Base-by-base conservation (phyloP, 2,888 invertebrate species). In the Brenthis daphne region DNA sequence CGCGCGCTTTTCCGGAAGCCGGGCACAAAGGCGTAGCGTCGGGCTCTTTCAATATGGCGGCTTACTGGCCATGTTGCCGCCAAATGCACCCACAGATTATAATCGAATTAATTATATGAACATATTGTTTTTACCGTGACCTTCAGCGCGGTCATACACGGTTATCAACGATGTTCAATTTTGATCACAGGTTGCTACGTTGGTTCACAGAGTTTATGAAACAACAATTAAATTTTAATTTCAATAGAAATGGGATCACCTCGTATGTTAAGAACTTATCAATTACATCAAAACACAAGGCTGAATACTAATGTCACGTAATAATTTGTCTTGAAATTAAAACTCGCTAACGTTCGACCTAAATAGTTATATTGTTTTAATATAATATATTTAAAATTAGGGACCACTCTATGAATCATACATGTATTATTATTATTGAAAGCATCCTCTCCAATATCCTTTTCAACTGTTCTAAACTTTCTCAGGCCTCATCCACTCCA, bases 1-100 rank as follows among this genome's bases (percentile, higher is more conserved):
- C 76, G 80, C 77, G 73, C 82, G 85, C 85, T 91, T 90, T 90
- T 90, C 88, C 89, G 89, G 89, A 90, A 89, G 79, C 79, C 48
- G 73, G 73, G 75, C 79, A 88, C 85, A 89, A 86, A 83, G 79
- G 84, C 80, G 79, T 76, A 73, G 74, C 71, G 76, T 74, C 78
- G 79, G 78, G 76, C 75, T 76, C 74, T 78, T 78, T 75, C 80
- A 85, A 82, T 69, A 87, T 86, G 85, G 85, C 85, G 78, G 77
- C 73, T 73, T 69, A 66, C 71, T 69, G 76, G 78, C 78, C 80
- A 79, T 82, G 65, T 72, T 77, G 73, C 61, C 73, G 64, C 65
- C 61, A 64, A 69, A 65, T 70, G 68, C 67, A 68, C 57, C 61
- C 65, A 71, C 65, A 72, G 74, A 76, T 75, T 69, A 65, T 73